Percentiles rank a stretch among this genome's conserved stretches.
Conservation (phyloP, 2,888 invertebrate species). For the Protophormia terraenovae region DNA sequence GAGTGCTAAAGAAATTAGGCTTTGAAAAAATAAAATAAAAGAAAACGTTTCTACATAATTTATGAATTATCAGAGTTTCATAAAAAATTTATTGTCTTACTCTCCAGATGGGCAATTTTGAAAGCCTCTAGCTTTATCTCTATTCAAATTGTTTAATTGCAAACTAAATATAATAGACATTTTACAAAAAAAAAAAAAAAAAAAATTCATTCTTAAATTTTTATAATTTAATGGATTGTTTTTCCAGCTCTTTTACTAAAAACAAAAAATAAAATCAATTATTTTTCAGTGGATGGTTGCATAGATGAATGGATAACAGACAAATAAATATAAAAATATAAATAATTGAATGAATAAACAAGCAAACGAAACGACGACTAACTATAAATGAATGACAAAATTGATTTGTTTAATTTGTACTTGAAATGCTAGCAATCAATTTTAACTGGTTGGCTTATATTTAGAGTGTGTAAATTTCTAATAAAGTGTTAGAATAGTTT, state of each 20-base stretch:
- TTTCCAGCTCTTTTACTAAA: neutral
- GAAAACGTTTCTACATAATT: too few species aligned
- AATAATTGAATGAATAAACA: neutral
- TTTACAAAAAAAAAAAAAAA: too few species aligned
- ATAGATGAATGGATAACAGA: too few species aligned
- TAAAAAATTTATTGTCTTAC: too few species aligned
- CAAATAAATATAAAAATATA: neutral
- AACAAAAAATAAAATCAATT: neutral
- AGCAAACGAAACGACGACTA: neutral
- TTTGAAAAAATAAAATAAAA: too few species aligned
- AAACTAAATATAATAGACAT: too few species aligned
- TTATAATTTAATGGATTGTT: neutral
- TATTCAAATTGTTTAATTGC: too few species aligned
- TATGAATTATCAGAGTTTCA: too few species aligned
- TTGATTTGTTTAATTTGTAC: constrained; percentile 43
- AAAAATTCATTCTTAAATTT: too few species aligned
- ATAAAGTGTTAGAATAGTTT: neutral
- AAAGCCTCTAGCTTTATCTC: too few species aligned
- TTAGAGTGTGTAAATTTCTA: neutral
- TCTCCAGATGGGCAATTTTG: too few species aligned
- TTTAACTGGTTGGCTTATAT: constrained; percentile 12
- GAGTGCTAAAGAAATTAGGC: too few species aligned
- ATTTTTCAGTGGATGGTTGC: neutral
- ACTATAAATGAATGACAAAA: constrained; percentile 8
- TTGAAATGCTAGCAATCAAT: constrained; percentile 36